Conservation (phyloP, 2,797 vertebrate genomes). For the Phrynocephalus forsythii region DNA sequence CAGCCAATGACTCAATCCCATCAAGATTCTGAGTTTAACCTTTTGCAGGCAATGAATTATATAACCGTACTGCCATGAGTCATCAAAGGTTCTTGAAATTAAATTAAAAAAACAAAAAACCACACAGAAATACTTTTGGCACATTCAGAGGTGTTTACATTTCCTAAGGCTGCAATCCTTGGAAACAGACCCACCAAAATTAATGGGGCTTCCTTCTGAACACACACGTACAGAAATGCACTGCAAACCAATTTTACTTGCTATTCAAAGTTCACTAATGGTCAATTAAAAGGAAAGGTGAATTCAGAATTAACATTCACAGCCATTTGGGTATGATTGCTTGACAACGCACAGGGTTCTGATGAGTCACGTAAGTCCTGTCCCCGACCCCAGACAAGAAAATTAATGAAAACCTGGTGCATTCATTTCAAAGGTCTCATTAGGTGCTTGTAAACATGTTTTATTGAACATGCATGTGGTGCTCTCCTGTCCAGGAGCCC, state of each 20-base stretch:
- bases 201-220: neutral
- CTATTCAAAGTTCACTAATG: conserved; percentile 11
- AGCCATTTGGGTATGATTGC: too few species aligned
- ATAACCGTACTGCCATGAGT: conserved; percentile 69
- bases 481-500: too few species aligned
- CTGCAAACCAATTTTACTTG: conserved; percentile 17
- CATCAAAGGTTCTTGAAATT: conserved; percentile 56
- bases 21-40: conserved; percentile 65
- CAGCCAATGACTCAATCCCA: conserved; percentile 66
- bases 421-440: too few species aligned
- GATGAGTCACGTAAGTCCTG: too few species aligned
- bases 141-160: conserved; percentile 4
- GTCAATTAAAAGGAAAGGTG: neutral
- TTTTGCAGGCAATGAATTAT: conserved; percentile 71
- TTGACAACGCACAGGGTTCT: too few species aligned
- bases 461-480: too few species aligned
- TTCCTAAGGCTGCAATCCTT: neutral
- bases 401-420: too few species aligned
- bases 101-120: conserved; percentile 3
- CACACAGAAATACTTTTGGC: neutral
- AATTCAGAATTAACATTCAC: neutral
- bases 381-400: too few species aligned
- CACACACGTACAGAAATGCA: neutral
- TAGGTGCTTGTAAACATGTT: too few species aligned
- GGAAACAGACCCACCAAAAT: neutral